Conservation (phyloP, 2,113 vertebrate species). For the Neotoma lepida region DNA sequence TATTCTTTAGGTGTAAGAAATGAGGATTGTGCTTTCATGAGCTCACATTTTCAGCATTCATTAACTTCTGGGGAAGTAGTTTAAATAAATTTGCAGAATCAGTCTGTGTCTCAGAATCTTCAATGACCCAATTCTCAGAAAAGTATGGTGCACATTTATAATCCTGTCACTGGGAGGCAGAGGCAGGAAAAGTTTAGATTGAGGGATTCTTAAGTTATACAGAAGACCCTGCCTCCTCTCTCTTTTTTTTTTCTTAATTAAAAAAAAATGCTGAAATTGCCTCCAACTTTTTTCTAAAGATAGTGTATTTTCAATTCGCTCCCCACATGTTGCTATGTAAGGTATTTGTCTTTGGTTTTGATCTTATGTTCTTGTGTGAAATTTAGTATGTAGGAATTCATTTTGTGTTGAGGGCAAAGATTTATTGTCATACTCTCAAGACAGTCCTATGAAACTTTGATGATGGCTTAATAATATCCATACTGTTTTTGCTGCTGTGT, state of each 20-base stretch:
- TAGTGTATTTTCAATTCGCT: conserved; percentile 21
- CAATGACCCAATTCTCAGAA: conserved; percentile 15
- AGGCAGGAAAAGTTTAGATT: background rate
- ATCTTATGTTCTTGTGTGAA: conserved; percentile 30
- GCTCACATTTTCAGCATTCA: background rate
- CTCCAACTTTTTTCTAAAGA: background rate
- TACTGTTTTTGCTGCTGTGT: background rate
- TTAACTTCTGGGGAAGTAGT: conserved; percentile 5
- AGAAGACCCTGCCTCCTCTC: background rate
- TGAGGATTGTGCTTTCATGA: conserved; percentile 24
- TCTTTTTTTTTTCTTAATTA: background rate
- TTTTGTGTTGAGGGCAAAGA: conserved; percentile 8
- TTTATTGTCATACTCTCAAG: conserved; percentile 18
- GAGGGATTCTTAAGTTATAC: background rate
- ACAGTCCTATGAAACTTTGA: background rate
- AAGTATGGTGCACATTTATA: background rate
- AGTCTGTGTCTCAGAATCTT: conserved; percentile 52
- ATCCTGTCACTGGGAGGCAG: background rate
- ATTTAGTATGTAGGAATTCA: conserved; percentile 32
- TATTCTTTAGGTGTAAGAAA: conserved; percentile 36
- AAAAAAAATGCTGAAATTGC: background rate
- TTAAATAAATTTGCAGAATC: background rate
- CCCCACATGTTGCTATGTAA: conserved; percentile 21
- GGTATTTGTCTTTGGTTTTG: conserved; percentile 35
- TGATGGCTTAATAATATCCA: background rate